A percentile compares a stretch with the other conserved stretches of the same genome.
Conservation (phyloP, 2,888 invertebrate species). For the Mimumesa dahlbomi region DNA sequence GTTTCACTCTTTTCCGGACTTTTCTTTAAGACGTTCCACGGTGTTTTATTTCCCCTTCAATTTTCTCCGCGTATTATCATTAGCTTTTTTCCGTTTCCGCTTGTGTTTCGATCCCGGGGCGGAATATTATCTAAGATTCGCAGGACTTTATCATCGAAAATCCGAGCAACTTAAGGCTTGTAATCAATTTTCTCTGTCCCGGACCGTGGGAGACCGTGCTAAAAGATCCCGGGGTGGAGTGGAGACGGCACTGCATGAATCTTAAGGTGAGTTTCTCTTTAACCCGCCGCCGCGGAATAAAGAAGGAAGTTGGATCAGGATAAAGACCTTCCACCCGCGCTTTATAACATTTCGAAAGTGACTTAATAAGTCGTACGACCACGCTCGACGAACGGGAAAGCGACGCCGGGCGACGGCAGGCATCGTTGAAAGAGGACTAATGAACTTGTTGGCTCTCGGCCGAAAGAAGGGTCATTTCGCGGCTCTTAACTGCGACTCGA, state of each 20-base stretch:
- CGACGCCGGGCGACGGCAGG: constrained; percentile 16
- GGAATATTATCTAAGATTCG: not conserved
- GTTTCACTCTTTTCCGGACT: no score
- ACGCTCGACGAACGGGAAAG: constrained; percentile 25
- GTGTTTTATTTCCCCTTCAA: no score
- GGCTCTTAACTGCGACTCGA: constrained; percentile 44
- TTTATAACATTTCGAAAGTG: constrained; percentile 54
- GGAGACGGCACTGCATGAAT: not conserved
- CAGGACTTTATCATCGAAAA: no score
- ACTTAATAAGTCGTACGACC: constrained; percentile 46
- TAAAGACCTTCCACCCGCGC: constrained; percentile 19
- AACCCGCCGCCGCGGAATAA: constrained; percentile 11
- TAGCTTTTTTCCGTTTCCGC: no score
- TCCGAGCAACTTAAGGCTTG: no score
- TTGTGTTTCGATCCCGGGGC: no score
- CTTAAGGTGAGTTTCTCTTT: constrained; percentile 18
- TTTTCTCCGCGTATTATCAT: no score
- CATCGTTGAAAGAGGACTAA: constrained; percentile 56
- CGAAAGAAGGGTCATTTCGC: constrained; percentile 52
- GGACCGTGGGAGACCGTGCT: not conserved
- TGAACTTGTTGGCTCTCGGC: constrained; percentile 55
- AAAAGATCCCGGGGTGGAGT: not conserved
- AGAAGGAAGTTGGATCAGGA: constrained; percentile 5
- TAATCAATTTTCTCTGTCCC: not conserved
- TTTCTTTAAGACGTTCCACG: no score